phyloP scores from a whole-genome alignment of 2,888 invertebrate genomes.

The Ectemnius continuus region DNA sequence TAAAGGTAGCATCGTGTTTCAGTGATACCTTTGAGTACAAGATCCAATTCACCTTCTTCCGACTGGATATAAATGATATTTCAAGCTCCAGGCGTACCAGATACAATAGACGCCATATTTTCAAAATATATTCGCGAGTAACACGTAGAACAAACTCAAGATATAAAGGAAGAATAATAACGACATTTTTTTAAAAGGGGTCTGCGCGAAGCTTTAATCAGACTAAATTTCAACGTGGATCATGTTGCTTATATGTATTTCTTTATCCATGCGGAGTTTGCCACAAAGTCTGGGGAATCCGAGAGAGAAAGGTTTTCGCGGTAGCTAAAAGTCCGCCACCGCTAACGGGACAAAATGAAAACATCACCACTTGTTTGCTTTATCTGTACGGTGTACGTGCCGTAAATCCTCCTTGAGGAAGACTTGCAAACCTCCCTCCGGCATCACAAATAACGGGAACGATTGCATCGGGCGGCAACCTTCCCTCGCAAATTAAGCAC shows the following conservation, averaged over 20 bases:
- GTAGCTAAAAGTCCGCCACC: neutral
- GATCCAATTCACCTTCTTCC: too few relatives aligned
- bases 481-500: conserved; percentile 55
- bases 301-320: neutral
- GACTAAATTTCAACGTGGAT: neutral
- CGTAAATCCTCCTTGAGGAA: conserved; percentile 41
- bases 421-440: conserved; percentile 38
- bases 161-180: too few relatives aligned
- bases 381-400: conserved; percentile 19
- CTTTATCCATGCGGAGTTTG: neutral
- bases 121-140: too few relatives aligned
- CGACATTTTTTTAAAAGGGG: too few relatives aligned
- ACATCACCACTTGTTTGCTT: conserved; percentile 47
- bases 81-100: too few relatives aligned
- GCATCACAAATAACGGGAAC: conserved; percentile 40
- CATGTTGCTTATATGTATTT: neutral
- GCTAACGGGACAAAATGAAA: conserved; percentile 44
- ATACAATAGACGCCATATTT: too few relatives aligned
- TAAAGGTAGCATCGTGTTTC: too few relatives aligned
- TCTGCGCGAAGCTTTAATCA: too few relatives aligned
- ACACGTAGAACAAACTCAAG: too few relatives aligned
- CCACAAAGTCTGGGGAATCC: too few relatives aligned
- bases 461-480: conserved; percentile 41
- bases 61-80: too few relatives aligned
- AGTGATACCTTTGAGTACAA: too few relatives aligned